A percentile compares a stretch with the other conserved stretches of the same genome.
These are phyloP conservation scores for Macropis europaea DNA, from an alignment of 2,888 invertebrate species.

Conservation along the genomic window DNA sequence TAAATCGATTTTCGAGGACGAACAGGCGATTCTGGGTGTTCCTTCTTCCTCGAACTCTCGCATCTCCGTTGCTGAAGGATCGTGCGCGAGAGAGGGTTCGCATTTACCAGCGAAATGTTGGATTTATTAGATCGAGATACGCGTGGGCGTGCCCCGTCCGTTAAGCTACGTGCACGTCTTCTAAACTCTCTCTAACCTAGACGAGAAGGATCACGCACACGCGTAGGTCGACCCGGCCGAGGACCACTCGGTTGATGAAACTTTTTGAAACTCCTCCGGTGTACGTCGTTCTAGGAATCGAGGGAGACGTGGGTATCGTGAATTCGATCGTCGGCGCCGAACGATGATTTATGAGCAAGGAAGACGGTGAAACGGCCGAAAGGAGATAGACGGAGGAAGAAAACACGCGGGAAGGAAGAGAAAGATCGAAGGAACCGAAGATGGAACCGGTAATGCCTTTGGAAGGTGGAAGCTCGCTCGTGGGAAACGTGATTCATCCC, in stretches of 20 bases:
- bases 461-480: neutral
- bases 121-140: conserved; percentile 80
- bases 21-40: conserved; percentile 14
- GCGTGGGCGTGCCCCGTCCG: conserved; percentile 77
- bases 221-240: conserved; percentile 28
- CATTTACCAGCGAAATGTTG: conserved; percentile 78
- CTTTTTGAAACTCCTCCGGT: conserved; percentile 34
- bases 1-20: neutral
- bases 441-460: conserved; percentile 3
- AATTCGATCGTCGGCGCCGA: conserved; percentile 69
- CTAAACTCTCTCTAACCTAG: conserved; percentile 47
- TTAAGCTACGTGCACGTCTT: conserved; percentile 66
- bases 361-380: conserved; percentile 8
- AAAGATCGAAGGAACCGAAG: conserved; percentile 12
- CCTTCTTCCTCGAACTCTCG: conserved; percentile 27
- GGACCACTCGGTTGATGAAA: conserved; percentile 45
- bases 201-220: conserved; percentile 45
- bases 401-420: neutral
- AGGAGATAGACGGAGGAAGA: conserved; percentile 1
- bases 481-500: conserved; percentile 35
- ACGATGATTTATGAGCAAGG: conserved; percentile 65
- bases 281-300: conserved; percentile 70
- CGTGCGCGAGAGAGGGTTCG: conserved; percentile 60
- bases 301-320: conserved; percentile 65
- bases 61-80: conserved; percentile 14